Conservation (phyloP, 2,888 invertebrate species). For the Aspidapion aeneum region DNA sequence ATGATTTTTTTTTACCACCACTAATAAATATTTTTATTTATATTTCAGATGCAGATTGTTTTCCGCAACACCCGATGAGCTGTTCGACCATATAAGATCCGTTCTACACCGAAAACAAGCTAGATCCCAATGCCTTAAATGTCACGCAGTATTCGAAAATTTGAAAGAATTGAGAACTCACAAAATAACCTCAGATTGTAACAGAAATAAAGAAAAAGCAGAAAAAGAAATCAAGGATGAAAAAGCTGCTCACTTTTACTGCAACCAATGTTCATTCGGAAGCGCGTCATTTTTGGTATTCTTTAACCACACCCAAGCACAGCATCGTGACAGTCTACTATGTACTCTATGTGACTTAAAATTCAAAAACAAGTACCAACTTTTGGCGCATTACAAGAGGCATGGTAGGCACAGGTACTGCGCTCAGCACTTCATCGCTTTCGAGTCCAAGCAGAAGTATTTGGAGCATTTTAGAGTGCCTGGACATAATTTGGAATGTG, state of each 20-base stretch:
- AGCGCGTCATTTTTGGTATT: neutral
- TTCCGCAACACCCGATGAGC: neutral
- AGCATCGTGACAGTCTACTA: neutral
- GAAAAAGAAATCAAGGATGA: neutral
- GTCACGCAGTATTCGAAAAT: neutral
- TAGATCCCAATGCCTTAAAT: neutral
- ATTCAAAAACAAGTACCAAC: neutral
- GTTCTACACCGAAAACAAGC: neutral
- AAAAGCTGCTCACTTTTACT: neutral
- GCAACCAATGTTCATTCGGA: neutral
- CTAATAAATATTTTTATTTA: neutral
- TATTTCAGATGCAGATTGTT: neutral
- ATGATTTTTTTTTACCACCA: neutral
- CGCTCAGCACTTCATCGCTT: neutral
- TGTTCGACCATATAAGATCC: neutral
- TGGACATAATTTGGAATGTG: neutral
- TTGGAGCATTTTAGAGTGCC: neutral
- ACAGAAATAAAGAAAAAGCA: neutral
- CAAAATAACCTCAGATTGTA: neutral
- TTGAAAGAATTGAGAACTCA: neutral
- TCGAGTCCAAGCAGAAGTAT: neutral
- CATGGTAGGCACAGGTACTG: neutral
- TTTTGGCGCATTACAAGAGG: neutral
- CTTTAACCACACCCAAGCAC: neutral
- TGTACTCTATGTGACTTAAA: neutral